These are phyloP conservation scores for Zelostemma sp. DNA, from an alignment of 1,140 invertebrate species.

Conservation along the genomic window DNA sequence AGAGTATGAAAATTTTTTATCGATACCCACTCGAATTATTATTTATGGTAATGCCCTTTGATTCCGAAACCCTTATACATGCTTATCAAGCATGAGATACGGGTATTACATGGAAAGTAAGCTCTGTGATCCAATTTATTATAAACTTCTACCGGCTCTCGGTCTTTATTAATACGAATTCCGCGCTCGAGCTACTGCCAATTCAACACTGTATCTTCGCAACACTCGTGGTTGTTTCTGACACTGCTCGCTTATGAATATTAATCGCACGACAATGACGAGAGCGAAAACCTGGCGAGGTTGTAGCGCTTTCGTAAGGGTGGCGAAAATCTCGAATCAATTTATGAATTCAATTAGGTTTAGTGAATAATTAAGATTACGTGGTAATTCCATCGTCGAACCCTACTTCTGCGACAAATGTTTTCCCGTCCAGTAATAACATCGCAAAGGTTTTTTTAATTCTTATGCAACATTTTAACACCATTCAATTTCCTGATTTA, in stretches of 20 bases:
- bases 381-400: not conserved
- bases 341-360: conserved; percentile 3
- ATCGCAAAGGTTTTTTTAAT: not conserved
- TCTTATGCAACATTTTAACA: too few relatives aligned
- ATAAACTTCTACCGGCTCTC: not conserved
- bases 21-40: conserved; percentile 31
- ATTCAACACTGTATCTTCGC: not conserved
- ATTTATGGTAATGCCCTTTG: conserved; percentile 34
- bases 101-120: conserved; percentile 12
- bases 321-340: conserved; percentile 5
- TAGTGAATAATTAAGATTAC: conserved; percentile 1
- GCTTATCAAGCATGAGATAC: conserved; percentile 20
- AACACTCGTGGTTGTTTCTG: conserved; percentile 6
- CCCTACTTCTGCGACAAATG: not conserved
- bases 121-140: conserved; percentile 15
- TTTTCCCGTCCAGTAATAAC: not conserved
- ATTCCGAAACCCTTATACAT: conserved; percentile 26
- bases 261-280: conserved; percentile 30
- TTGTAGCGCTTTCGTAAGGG: not conserved
- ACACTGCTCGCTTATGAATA: conserved; percentile 46
- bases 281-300: not conserved
- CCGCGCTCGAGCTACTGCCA: not conserved
- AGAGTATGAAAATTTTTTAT: conserved; percentile 33
- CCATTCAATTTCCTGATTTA: too few relatives aligned
- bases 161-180: conserved; percentile 8